phyloP scores from a whole-genome alignment of 2,888 invertebrate species.

The Uropetala carovei region DNA sequence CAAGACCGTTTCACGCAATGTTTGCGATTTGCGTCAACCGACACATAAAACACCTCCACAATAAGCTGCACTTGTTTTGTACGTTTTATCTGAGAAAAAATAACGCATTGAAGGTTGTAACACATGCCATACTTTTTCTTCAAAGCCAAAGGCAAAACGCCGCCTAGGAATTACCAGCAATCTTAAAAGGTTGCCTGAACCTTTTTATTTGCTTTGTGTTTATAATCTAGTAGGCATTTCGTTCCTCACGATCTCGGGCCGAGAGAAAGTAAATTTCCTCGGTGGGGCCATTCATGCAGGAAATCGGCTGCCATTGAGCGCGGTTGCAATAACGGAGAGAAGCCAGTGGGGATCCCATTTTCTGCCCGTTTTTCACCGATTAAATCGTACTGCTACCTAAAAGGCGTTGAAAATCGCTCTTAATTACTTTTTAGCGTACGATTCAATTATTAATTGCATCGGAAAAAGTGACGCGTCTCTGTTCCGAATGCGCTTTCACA shows the following conservation, averaged over 20 bases:
- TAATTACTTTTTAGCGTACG: not conserved
- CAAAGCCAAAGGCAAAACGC: too few relatives aligned
- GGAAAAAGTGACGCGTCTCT: not conserved
- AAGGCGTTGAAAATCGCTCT: not conserved
- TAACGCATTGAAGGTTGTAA: too few relatives aligned
- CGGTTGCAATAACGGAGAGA: not conserved
- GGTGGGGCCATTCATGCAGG: not conserved
- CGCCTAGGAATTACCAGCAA: too few relatives aligned
- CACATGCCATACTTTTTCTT: too few relatives aligned
- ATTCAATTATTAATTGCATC: not conserved
- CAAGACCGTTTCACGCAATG: too few relatives aligned
- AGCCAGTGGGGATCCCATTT: not conserved
- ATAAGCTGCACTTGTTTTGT: too few relatives aligned
- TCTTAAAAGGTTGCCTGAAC: too few relatives aligned
- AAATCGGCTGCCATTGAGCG: not conserved
- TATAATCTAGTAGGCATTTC: not conserved
- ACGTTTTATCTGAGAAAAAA: too few relatives aligned
- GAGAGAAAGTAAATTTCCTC: constrained; percentile 18
- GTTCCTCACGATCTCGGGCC: not conserved
- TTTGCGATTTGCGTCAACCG: too few relatives aligned
- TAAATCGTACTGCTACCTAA: not conserved
- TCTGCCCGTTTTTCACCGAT: not conserved
- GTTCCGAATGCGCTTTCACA: not conserved
- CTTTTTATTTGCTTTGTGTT: not conserved
- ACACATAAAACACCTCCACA: too few relatives aligned